Base-by-base conservation (phyloP, 2,113 vertebrate species). In the Crotophaga sulcirostris region DNA sequence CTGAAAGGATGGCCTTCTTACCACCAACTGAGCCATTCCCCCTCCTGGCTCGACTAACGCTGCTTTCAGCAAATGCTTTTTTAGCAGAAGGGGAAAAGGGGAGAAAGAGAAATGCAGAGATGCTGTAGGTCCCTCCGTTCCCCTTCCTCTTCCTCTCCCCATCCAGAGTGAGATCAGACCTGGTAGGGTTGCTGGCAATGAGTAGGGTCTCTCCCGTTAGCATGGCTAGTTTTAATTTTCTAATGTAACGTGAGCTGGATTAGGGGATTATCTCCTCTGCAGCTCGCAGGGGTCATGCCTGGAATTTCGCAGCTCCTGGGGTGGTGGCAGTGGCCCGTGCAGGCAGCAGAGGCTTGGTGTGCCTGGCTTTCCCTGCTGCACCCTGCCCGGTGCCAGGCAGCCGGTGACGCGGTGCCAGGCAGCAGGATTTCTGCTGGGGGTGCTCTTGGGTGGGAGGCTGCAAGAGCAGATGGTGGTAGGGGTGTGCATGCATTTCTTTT, bases 191-290 rank as follows among this genome's bases (percentile, higher is more conserved):
- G 47, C 80, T 86, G 79, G 38, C 78, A 60, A 21, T 31, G 63
- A 62, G 44, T 33, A 84, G 56, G 19, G 54, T 92, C 70, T 80
- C 75, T 90, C 79, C 86, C 67, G 74, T 95, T 84, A 94, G 40
- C 72, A 15, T 18, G 74, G 58, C 79, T 70, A 28, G 85, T 89
- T 96, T 97, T 97, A 96, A 96, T 97, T 96, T 96, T 95, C 91
- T 97, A 95, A 95, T 92, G 95, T 93, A 91, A 96, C 4, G 1
- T 75, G 94, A 94, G 83, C 88, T 95, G 95, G 96, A 95, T 96
- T 88, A 94, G 67, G 45, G 84, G 93, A 96, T 97, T 94, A 96
- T 92, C 82, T 79, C 77, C 59, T 76, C 79, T n/a, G 87, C 72
- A 54, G 90, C 49, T 90, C 0, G 1, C 70, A 86, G 54, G 62